Evolutionary conservation across 2,113 vertebrate genomes (phyloP).

Genomic region (Hymenochirus boettgeri): DNA sequence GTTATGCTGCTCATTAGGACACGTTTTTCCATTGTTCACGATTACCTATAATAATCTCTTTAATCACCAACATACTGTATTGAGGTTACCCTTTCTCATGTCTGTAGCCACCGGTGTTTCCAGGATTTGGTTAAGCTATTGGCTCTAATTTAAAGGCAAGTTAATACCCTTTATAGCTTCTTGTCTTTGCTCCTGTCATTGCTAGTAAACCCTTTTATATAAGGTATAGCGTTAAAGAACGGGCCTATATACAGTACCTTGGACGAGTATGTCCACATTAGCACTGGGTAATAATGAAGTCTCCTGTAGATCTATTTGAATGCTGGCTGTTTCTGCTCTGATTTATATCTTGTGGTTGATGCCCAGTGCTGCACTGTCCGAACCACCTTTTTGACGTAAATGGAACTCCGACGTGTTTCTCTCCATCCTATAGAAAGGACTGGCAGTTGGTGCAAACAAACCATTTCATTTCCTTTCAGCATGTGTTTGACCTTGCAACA

Average conservation of each 20-base stretch:
- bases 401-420: neutral
- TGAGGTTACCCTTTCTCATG: too few species aligned
- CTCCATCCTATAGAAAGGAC: neutral
- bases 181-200: too few species aligned
- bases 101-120: too few species aligned
- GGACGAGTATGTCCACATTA: slow-evolving; percentile 40
- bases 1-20: too few species aligned
- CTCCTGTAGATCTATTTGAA: slow-evolving; percentile 28
- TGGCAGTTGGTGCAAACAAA: neutral
- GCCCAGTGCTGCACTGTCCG: neutral
- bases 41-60: too few species aligned
- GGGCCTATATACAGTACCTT: slow-evolving; percentile 60
- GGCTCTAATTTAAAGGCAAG: too few species aligned
- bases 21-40: too few species aligned
- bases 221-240: too few species aligned
- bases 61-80: too few species aligned
- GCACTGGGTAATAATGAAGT: slow-evolving; percentile 27
- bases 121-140: too few species aligned
- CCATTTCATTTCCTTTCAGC: neutral
- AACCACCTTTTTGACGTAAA: neutral
- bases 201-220: too few species aligned
- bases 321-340: slow-evolving; percentile 34
- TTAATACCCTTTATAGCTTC: too few species aligned
- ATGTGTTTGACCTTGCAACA: neutral
- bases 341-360: slow-evolving; percentile 15